Conservation (phyloP, 23 tunicate genomes). For the Diplosoma virens region DNA sequence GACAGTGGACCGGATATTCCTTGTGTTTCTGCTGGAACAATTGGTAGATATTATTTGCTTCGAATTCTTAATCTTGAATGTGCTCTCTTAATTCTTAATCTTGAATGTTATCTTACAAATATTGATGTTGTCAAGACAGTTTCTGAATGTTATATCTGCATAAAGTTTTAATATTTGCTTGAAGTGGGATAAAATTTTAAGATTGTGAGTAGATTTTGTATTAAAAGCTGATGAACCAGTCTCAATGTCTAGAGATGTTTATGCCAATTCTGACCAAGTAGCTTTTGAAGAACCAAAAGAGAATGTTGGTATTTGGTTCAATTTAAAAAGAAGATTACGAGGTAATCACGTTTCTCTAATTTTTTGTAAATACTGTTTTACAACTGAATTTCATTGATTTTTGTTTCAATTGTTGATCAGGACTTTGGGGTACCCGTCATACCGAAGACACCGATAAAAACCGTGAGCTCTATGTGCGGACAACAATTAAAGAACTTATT, state of each 20-base stretch:
- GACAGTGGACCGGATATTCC: constrained; percentile 17
- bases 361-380: neutral
- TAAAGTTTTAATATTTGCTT: no score
- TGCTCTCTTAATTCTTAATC: no score
- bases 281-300: neutral
- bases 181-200: neutral
- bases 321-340: neutral
- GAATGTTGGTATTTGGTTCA: neutral
- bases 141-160: no score
- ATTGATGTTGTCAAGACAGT: no score
- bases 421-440: constrained; percentile 95
- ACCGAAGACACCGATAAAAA: constrained; percentile 80
- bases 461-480: constrained; percentile 78
- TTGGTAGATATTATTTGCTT: no score
- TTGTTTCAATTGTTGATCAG: neutral
- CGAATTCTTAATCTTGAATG: no score
- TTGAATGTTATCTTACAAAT: no score
- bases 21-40: neutral
- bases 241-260: constrained; percentile 16
- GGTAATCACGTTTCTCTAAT: neutral
- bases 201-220: no score
- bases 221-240: neutral
- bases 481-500: constrained; percentile 85
- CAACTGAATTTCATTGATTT: neutral
- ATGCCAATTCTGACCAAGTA: neutral